Evolutionary conservation across 2,113 vertebrate genomes (phyloP), one percentile per base, ranked within the genome.

Genomic region (Clinocottus analis): DNA sequence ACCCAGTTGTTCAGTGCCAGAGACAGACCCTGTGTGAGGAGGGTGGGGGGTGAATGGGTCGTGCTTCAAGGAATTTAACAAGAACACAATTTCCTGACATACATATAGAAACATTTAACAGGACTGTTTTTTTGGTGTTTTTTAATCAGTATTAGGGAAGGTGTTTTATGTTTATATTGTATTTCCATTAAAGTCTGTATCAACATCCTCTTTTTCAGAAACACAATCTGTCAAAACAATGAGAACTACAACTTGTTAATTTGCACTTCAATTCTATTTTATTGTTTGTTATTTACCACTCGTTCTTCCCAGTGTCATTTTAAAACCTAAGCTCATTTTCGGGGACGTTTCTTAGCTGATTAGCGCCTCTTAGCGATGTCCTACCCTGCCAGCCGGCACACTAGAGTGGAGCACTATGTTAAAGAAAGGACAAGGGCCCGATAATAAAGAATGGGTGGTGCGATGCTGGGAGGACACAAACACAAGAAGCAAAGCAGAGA

Each of bases 1-100:
- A 91, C 86, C 88, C 70, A 82, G 87, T 89, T 89, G 87, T 89
- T 91, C 86, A 89, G 87, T 91, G 91, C 87, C 91, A 91, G 87
- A 91, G 89, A 90, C 60, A 31, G 85, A 80, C 88, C 85, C 90
- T 89, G 88, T 87, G 75, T 70, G 84, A 68, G 58, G 67, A 41
- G 39, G 63, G 74, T 10, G 66, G 4, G 25, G 37, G 55, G n/a
- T 19, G 29, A 21, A 53, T 8, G 69, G 79, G 49, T 62, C 79
- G 23, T 43, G 75, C 77, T 77, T 37, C 77, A 25, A 69, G 59
- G 75, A 75, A 79, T 78, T 59, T 41, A 85, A 31, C 51, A 58
- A 82, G 59, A 62, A 27, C 29, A 43, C n/a, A 55, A 27, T 64
- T 77, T 82, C 35, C 53, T 43, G n/a, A 19, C 68, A 53, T 59